These are phyloP conservation scores for Glaucopsyche alexis DNA, from an alignment of 2,888 invertebrate genomes.

Conservation along the genomic window DNA sequence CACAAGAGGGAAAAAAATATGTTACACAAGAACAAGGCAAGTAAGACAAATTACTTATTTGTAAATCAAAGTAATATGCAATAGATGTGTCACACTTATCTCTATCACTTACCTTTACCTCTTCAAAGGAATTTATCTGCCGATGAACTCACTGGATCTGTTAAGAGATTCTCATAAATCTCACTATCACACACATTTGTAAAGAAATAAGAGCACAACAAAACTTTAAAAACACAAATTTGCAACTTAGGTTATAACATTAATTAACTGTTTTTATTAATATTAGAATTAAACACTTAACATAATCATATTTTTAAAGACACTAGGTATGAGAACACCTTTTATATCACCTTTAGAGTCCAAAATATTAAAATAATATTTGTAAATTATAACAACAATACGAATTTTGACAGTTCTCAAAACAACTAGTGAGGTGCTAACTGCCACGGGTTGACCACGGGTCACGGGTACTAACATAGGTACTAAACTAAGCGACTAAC, in stretches of 20 bases:
- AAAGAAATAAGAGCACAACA: not conserved
- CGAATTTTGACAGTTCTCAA: slow-evolving; percentile 43
- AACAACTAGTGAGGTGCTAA: slow-evolving; percentile 43
- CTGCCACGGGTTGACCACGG: too few species aligned
- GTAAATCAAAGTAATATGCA: not conserved
- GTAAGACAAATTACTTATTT: not conserved
- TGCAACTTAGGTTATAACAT: slow-evolving; percentile 26
- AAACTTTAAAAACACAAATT: slow-evolving; percentile 23
- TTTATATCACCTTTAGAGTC: not conserved
- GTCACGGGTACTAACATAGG: too few species aligned
- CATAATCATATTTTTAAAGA: not conserved
- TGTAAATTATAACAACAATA: slow-evolving; percentile 34
- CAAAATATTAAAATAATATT: not conserved
- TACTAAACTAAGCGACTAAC: too few species aligned
- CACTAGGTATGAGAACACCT: not conserved
- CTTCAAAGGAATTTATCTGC: not conserved
- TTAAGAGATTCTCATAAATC: not conserved
- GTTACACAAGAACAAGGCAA: not conserved
- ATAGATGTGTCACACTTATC: slow-evolving; percentile 3
- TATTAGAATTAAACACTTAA: not conserved
- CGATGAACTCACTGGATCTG: not conserved
- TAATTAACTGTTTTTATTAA: not conserved
- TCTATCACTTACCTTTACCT: not conserved
- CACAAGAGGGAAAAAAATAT: not conserved
- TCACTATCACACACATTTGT: not conserved